Conservation (phyloP, 2,888 invertebrate species). For the Parnassius apollo region DNA sequence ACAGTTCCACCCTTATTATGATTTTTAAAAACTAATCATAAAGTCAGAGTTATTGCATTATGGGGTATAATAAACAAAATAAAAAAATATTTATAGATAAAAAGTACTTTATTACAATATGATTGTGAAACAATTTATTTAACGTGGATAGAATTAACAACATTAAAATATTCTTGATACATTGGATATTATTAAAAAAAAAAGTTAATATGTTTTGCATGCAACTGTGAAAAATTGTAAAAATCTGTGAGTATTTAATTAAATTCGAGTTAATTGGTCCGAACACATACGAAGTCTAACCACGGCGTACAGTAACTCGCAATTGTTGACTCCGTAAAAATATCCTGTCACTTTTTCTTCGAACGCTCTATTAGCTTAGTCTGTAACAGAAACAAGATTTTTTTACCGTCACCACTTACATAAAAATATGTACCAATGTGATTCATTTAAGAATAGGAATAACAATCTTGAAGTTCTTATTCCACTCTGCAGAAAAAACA, state of each 20-base stretch:
- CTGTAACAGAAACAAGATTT: constrained; percentile 35
- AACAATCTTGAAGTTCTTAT: no score
- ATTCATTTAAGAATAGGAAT: no score
- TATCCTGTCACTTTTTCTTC: constrained; percentile 63
- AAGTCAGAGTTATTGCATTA: no score
- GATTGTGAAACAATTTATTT: neutral
- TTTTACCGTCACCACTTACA: no score
- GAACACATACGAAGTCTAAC: constrained; percentile 39
- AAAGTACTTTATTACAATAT: neutral
- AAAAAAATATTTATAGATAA: neutral
- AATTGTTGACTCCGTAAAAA: constrained; percentile 33
- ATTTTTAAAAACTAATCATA: no score
- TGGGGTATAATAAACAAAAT: no score
- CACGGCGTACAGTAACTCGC: constrained; percentile 37
- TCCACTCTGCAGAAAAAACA: no score
- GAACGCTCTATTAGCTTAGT: constrained; percentile 51
- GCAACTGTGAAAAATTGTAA: neutral
- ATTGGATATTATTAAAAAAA: neutral
- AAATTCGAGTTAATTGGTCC: constrained; percentile 30
- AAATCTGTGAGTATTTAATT: constrained; percentile 12
- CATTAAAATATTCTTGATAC: neutral
- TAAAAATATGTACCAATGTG: no score
- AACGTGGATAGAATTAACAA: neutral
- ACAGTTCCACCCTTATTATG: no score
- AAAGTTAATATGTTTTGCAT: constrained; percentile 11